Percentiles rank a stretch among this genome's conserved stretches.
Conservation (phyloP, 2,888 invertebrate genomes). For the Papilio protenor region DNA sequence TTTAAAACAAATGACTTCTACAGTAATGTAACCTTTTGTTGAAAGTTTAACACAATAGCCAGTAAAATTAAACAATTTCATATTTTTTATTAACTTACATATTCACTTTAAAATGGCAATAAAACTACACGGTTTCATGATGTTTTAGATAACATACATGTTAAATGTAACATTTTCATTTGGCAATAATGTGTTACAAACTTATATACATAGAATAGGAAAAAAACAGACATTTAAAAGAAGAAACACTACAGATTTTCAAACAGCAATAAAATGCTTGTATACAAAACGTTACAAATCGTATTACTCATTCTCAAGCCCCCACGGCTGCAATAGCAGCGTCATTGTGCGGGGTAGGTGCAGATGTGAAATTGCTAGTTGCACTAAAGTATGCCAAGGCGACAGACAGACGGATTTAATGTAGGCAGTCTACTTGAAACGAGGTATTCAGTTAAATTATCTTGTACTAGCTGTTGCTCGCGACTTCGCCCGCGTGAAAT, state of each 20-base stretch:
- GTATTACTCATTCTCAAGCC: constrained; percentile 34
- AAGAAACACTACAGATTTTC: background rate
- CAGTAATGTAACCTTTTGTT: constrained; percentile 27
- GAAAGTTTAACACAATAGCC: constrained; percentile 30
- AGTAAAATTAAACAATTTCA: background rate
- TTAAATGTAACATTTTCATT: background rate
- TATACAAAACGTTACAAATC: constrained; percentile 21
- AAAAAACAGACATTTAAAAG: background rate
- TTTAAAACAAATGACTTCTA: constrained; percentile 24
- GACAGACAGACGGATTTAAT: constrained; percentile 37
- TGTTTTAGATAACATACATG: background rate
- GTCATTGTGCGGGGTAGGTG: constrained; percentile 35
- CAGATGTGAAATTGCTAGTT: constrained; percentile 42
- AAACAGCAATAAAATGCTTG: too few species aligned
- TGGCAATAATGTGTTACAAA: background rate
- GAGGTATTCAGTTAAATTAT: constrained; percentile 14
- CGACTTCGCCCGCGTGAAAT: too few species aligned
- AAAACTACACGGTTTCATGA: background rate
- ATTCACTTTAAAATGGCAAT: background rate
- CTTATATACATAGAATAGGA: background rate
- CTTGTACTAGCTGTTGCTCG: too few species aligned
- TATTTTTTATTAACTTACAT: constrained; percentile 23
- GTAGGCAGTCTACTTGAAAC: constrained; percentile 31
- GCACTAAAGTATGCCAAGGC: constrained; percentile 53
- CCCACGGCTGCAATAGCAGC: constrained; percentile 17